Percentiles rank a stretch among this genome's conserved stretches.
Conservation (phyloP, 2,113 vertebrate genomes). For the Cephalopterus ornatus region DNA sequence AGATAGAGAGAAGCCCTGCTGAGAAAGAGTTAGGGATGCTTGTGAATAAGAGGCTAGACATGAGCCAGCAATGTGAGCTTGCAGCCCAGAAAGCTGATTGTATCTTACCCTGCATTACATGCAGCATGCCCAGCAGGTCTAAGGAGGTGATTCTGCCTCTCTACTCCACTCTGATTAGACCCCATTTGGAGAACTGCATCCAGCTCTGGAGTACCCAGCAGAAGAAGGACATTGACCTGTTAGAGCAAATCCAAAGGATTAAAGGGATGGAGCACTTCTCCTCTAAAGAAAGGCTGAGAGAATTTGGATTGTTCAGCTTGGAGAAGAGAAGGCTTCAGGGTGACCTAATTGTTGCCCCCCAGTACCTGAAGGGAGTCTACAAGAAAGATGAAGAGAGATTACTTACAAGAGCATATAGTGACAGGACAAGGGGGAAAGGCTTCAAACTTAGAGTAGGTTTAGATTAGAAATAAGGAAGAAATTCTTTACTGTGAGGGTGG, state of each 20-base stretch:
- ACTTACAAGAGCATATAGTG: not conserved
- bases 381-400: not conserved
- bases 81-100: not conserved
- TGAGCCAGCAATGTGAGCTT: not conserved
- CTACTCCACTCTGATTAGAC: not conserved
- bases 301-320: not conserved
- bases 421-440: not conserved
- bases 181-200: not conserved
- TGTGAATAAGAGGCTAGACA: not conserved
- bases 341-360: not conserved
- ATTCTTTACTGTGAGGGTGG: not conserved
- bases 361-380: not conserved
- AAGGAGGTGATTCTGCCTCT: not conserved
- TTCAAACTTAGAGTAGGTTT: not conserved
- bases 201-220: not conserved
- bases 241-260: not conserved
- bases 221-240: not conserved
- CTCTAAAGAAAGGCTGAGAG: not conserved
- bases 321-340: not conserved
- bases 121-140: fast-evolving
- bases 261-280: not conserved
- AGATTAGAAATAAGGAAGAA: not conserved
- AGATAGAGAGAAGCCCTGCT: not conserved
- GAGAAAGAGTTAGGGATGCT: not conserved
- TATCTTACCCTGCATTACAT: not conserved